A percentile compares a stretch with the other conserved stretches of the same genome.
Conservation (phyloP, 1,140 invertebrate genomes). For the Spodoptera litura region DNA sequence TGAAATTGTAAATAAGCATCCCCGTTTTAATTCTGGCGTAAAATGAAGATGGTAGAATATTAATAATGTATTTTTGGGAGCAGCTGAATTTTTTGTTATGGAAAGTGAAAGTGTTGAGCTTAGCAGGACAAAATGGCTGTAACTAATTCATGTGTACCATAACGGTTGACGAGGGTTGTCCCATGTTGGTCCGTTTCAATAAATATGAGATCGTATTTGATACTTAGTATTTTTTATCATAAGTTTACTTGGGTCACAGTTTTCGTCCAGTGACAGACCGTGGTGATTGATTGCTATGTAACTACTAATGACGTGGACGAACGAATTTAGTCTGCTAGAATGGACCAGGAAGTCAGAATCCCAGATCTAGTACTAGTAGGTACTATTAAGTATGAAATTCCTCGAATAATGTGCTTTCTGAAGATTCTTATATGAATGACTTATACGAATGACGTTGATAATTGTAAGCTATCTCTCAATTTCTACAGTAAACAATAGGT, state of each 20-base stretch:
- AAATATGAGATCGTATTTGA: conserved; percentile 16
- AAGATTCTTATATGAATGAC: no score
- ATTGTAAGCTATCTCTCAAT: no score
- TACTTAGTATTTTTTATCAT: conserved; percentile 21
- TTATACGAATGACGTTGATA: no score
- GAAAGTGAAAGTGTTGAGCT: conserved; percentile 19
- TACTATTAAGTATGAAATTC: neutral
- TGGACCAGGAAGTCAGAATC: neutral
- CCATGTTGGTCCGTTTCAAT: conserved; percentile 2
- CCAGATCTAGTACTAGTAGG: neutral
- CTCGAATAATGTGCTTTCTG: neutral
- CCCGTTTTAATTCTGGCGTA: conserved; percentile 9
- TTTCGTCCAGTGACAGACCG: conserved; percentile 8
- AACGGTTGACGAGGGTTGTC: conserved; percentile 28
- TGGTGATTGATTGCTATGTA: conserved; percentile 15
- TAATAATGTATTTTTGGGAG: conserved; percentile 17
- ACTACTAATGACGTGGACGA: conserved; percentile 4
- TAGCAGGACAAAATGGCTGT: conserved; percentile 32
- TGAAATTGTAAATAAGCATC: conserved; percentile 22
- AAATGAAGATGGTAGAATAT: conserved; percentile 13
- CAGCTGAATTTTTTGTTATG: conserved; percentile 26
- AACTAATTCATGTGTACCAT: conserved; percentile 25
- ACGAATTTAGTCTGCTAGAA: neutral
- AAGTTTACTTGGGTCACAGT: conserved; percentile 1
- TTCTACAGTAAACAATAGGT: no score